A percentile compares a stretch with the other conserved stretches of the same genome.
phyloP scores from a whole-genome alignment of 2,888 invertebrate genomes.

The Cryptocephalus moraei region DNA sequence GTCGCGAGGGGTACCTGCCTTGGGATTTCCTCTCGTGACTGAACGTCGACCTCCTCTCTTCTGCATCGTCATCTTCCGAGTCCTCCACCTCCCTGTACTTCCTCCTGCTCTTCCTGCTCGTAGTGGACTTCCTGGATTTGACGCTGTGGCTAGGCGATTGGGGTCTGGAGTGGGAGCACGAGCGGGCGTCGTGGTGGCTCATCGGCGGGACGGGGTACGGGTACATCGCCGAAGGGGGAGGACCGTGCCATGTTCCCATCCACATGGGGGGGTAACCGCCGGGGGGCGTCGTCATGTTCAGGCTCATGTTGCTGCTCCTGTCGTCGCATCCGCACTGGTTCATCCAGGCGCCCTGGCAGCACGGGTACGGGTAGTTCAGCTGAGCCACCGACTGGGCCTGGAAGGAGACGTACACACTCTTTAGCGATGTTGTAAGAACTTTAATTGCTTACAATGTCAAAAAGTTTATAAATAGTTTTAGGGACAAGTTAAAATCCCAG shows the following conservation, averaged over 20 bases:
- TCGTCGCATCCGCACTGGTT: slow-evolving; percentile 31
- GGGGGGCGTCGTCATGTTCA: slow-evolving; percentile 35
- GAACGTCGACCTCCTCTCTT: slow-evolving; percentile 29
- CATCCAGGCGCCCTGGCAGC: slow-evolving; percentile 36
- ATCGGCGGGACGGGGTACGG: slow-evolving; percentile 27
- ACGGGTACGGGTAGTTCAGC: slow-evolving; percentile 49
- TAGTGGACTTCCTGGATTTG: slow-evolving; percentile 59
- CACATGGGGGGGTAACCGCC: slow-evolving; percentile 35
- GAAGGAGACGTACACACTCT: too few species aligned
- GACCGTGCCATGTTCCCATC: slow-evolving; percentile 41
- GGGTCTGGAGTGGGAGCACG: slow-evolving; percentile 54
- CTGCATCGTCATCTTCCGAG: slow-evolving; percentile 36
- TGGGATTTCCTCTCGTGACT: slow-evolving; percentile 31
- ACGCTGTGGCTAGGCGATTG: slow-evolving; percentile 59
- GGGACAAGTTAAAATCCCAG: too few species aligned
- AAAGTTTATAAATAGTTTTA: too few species aligned
- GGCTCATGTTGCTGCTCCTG: slow-evolving; percentile 46
- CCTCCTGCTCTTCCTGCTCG: slow-evolving; percentile 43
- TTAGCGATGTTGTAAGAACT: too few species aligned
- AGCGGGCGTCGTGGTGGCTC: slow-evolving; percentile 43
- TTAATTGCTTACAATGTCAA: too few species aligned
- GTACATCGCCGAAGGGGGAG: slow-evolving; percentile 31
- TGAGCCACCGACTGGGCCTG: slow-evolving; percentile 66
- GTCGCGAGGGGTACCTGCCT: slow-evolving; percentile 20
- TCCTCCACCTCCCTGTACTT: slow-evolving; percentile 41